Base-by-base conservation (phyloP, 2,797 vertebrate species). In the Pterois miles region DNA sequence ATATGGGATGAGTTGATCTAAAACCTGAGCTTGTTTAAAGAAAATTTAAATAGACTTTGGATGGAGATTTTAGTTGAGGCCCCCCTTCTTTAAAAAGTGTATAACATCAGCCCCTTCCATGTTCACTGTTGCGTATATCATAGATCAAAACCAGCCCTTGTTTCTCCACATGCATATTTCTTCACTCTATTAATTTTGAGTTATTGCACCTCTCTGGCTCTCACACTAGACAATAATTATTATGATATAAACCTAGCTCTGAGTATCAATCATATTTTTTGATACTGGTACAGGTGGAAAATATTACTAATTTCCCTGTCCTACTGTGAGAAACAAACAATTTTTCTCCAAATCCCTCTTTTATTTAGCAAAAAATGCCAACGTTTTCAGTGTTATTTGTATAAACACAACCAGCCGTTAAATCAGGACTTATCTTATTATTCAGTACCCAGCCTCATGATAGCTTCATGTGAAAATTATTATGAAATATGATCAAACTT, bases 1-100 rank as follows among this genome's bases (percentile, higher is more conserved):
- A 9, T 59, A 11, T 4, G 16, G 63, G 71, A 75, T 38, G 58
- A 81, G 58, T 27, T 36, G 38, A 65, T 64, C 23, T 22, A 4
- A 33, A 77, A 36, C 67, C 34, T 74, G 23, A 77, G 63, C 34
- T 43, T 29, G 34, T 65, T 68, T 64, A 33, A 56, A 64, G 62
- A 36, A 62, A 20, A 33, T 62, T 14, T 53, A 40, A 22, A 34
- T 23, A 13, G 31, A 72, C 46, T 56, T 56, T 70, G 31, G 25
- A 54, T 59, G 62, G 27, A 70, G 58, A 52, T 25, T 74, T 53
- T 18, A 27, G 43, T 50, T 53, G 14, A 62, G 43, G n/a, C 34
- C 34, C 8, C 27, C 1, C 3, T 31, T 57, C 16, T 54, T 46
- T 59, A 31, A 59, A 3, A 74, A 57, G 57, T 77, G 50, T 40